Evolutionary conservation across 2,797 vertebrate species (phyloP).

Genomic region (Huso huso): DNA sequence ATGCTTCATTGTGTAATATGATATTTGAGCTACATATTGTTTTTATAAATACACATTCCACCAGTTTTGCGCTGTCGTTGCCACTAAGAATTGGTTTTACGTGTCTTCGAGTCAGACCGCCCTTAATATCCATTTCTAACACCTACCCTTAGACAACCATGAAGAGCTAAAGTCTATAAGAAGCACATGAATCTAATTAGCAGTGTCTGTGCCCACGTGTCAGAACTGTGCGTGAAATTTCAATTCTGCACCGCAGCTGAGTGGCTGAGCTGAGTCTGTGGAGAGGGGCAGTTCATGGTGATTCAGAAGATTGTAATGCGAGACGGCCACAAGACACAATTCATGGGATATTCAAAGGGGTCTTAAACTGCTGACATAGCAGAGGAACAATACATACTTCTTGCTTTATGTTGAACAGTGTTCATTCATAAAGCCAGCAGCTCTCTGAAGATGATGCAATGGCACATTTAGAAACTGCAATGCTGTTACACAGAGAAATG

Average conservation of each 20-base stretch:
- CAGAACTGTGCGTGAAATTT: slow-evolving; percentile 47
- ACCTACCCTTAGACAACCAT: slow-evolving; percentile 15
- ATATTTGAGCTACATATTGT: no score
- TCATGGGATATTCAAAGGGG: slow-evolving; percentile 53
- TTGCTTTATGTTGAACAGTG: slow-evolving; percentile 47
- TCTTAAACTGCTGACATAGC: slow-evolving; percentile 58
- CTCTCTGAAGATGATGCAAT: slow-evolving; percentile 52
- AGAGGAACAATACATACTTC: slow-evolving; percentile 50
- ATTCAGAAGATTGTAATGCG: slow-evolving; percentile 58
- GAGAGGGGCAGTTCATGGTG: slow-evolving; percentile 37
- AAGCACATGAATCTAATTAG: slow-evolving; percentile 43
- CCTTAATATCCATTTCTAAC: background rate
- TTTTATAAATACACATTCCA: no score
- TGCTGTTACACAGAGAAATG: background rate
- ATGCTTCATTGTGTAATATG: no score
- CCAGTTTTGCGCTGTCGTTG: no score
- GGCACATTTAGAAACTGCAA: slow-evolving; percentile 43
- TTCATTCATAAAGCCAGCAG: slow-evolving; percentile 62
- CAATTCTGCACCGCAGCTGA: slow-evolving; percentile 32
- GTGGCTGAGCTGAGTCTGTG: slow-evolving; percentile 20
- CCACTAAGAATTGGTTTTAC: no score
- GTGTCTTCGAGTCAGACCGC: background rate
- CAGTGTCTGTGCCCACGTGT: slow-evolving; percentile 27
- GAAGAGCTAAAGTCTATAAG: slow-evolving; percentile 14
- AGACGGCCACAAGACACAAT: slow-evolving; percentile 52